A percentile compares a stretch with the other conserved stretches of the same genome.
Evolutionary conservation across 2,113 vertebrate species (phyloP).

Genomic region (Phasianus colchicus): DNA sequence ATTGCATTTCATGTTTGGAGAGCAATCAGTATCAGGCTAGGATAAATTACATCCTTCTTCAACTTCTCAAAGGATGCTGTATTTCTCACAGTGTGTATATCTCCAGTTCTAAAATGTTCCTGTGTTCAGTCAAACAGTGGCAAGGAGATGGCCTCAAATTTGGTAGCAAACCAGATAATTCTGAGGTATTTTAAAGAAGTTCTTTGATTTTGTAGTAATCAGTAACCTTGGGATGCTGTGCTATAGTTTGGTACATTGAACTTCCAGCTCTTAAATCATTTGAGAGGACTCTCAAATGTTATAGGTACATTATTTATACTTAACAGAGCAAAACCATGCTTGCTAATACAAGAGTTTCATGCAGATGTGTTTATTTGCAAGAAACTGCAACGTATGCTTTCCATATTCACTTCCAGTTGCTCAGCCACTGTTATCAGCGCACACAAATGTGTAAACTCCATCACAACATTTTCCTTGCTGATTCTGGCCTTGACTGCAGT

Average conservation of each 20-base stretch:
- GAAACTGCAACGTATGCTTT: neutral
- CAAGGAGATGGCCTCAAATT: slow-evolving; percentile 40
- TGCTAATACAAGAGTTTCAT: neutral
- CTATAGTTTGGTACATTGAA: slow-evolving; percentile 4
- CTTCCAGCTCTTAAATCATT: slow-evolving; percentile 26
- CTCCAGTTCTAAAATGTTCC: slow-evolving; percentile 44
- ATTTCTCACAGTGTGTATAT: neutral
- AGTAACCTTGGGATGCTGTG: slow-evolving; percentile 10
- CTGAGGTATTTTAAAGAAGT: neutral
- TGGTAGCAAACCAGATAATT: slow-evolving; percentile 22
- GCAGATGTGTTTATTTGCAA: neutral
- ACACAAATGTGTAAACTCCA: neutral
- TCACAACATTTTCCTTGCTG: neutral
- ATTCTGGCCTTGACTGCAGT: neutral
- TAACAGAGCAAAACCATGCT: slow-evolving; percentile 7
- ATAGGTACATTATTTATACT: slow-evolving; percentile 30
- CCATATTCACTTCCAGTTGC: neutral
- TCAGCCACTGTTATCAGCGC: neutral
- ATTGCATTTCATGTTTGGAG: neutral
- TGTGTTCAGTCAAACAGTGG: neutral
- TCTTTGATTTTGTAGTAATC: neutral
- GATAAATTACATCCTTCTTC: slow-evolving; percentile 46
- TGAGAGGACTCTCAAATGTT: neutral
- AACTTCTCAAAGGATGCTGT: slow-evolving; percentile 23
- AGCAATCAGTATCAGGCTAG: neutral